Percentiles rank a stretch among this genome's conserved stretches.
Evolutionary conservation across 2,113 vertebrate species (phyloP).

Genomic region (Panthera tigris): DNA sequence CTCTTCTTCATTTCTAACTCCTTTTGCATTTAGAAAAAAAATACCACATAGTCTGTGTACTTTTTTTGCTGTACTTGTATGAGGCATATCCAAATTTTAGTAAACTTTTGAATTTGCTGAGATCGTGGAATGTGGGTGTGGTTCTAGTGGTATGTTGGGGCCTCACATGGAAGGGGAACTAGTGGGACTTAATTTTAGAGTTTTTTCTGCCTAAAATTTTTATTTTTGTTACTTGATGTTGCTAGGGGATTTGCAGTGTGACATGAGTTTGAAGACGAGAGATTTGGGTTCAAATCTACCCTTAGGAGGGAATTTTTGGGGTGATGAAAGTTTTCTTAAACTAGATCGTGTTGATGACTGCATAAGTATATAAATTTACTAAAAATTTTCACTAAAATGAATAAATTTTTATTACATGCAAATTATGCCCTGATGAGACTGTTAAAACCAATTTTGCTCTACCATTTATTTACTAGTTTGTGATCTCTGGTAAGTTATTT

Average conservation of each 20-base stretch:
- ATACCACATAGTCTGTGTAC: background rate
- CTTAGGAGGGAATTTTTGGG: background rate
- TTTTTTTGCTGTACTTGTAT: background rate
- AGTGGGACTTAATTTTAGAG: background rate
- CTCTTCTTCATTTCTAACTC: background rate
- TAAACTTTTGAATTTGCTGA: background rate
- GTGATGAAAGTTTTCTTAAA: background rate
- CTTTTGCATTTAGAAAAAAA: background rate
- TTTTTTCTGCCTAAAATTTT: background rate
- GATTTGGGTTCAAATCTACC: background rate
- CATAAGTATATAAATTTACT: background rate
- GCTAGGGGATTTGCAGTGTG: background rate
- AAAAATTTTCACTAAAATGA: background rate
- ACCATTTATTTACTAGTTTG: background rate
- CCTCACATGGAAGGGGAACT: background rate
- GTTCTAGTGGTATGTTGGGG: background rate
- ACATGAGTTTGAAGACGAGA: background rate
- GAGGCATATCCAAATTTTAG: background rate
- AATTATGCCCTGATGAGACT: background rate
- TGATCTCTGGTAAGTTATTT: background rate
- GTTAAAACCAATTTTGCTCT: background rate
- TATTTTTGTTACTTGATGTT: conserved; percentile 5
- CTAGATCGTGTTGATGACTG: background rate
- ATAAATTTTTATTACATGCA: background rate
- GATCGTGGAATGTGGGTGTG: background rate